These are phyloP conservation scores for Liodrosophila aerea DNA, from an alignment of 2,888 invertebrate genomes.

Conservation along the genomic window DNA sequence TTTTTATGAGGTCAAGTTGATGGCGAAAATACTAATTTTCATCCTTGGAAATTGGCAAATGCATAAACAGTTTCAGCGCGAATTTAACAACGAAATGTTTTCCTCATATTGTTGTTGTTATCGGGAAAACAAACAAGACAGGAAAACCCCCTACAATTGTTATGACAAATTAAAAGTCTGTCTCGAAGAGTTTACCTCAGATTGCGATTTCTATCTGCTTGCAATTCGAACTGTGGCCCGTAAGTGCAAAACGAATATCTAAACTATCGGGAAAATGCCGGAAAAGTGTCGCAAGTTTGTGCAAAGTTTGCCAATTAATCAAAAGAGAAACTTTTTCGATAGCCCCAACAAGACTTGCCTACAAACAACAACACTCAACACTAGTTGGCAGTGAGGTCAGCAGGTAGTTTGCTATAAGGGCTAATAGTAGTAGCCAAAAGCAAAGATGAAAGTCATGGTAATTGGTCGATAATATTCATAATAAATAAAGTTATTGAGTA, in stretches of 20 bases:
- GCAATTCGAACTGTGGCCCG: not conserved
- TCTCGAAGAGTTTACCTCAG: not conserved
- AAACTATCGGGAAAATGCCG: slow-evolving; percentile 24
- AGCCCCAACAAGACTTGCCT: too few relatives aligned
- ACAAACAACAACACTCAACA: too few relatives aligned
- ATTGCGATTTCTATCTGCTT: slow-evolving; percentile 5
- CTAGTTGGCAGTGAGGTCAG: too few relatives aligned
- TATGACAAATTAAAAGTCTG: slow-evolving; percentile 8
- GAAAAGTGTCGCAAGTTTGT: slow-evolving; percentile 1
- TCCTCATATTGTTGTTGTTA: slow-evolving; percentile 37
- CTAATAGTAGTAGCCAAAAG: too few relatives aligned
- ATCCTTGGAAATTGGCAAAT: slow-evolving; percentile 29
- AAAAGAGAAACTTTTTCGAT: not conserved
- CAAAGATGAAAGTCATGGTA: too few relatives aligned
- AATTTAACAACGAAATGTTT: slow-evolving; percentile 55
- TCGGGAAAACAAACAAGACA: slow-evolving; percentile 1
- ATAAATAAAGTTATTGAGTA: too few relatives aligned
- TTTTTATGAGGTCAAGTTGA: slow-evolving; percentile 78
- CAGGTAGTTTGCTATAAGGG: too few relatives aligned
- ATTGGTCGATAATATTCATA: too few relatives aligned
- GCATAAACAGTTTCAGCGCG: slow-evolving; percentile 60
- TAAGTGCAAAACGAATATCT: slow-evolving; percentile 18
- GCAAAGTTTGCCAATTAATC: slow-evolving; percentile 14
- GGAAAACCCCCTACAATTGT: slow-evolving; percentile 9
- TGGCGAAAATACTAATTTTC: slow-evolving; percentile 29